These are phyloP conservation scores for Harmothoe impar DNA, from an alignment of 2,888 invertebrate species.

Conservation along the genomic window DNA sequence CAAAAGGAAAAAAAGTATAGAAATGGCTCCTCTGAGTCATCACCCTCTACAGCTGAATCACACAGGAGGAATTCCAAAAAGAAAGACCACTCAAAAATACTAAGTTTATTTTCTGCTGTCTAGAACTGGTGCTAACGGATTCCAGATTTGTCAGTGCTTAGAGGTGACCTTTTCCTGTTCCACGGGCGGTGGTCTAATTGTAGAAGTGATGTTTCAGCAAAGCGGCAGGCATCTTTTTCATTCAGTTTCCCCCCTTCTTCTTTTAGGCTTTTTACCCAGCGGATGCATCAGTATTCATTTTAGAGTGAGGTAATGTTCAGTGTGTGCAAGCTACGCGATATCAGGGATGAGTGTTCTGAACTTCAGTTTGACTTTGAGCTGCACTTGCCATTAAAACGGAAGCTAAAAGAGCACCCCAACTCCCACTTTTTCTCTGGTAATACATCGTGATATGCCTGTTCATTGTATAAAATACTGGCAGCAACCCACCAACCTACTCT, in stretches of 20 bases:
- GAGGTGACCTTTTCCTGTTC: constrained; percentile 45
- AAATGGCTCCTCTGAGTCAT: constrained; percentile 31
- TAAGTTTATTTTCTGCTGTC: neutral
- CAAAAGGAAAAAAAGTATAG: no score
- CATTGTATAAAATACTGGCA: neutral
- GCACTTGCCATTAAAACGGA: neutral
- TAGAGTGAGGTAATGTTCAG: neutral
- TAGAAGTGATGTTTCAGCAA: constrained; percentile 50
- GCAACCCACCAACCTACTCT: neutral
- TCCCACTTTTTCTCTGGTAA: neutral
- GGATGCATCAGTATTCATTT: constrained; percentile 3
- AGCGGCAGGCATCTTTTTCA: neutral
- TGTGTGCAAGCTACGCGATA: neutral
- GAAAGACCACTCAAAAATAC: neutral
- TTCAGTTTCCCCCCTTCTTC: constrained; percentile 13
- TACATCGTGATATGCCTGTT: neutral
- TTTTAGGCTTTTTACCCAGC: neutral
- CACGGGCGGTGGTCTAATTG: constrained; percentile 32
- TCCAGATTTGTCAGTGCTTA: constrained; percentile 37
- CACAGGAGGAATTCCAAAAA: constrained; percentile 30
- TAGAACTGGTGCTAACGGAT: constrained; percentile 32
- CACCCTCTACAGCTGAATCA: constrained; percentile 14
- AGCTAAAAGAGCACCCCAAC: neutral
- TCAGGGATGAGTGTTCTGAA: neutral
- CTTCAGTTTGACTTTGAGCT: neutral